Evolutionary conservation across 2,113 vertebrate genomes (phyloP), one percentile per base, ranked within the genome.

Genomic region (Mesembrinibis cayennensis): DNA sequence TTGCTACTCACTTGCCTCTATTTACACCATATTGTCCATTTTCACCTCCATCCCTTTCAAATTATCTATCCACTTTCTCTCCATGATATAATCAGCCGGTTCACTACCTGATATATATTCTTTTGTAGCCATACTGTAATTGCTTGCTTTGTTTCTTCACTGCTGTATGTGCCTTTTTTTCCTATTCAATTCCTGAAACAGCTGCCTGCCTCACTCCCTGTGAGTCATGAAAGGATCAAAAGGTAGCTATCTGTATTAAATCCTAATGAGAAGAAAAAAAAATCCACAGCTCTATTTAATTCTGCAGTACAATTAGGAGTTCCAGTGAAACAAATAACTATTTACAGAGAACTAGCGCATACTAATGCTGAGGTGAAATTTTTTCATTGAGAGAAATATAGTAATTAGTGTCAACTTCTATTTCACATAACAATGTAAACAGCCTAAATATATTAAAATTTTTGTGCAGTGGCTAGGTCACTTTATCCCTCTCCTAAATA

Each of bases 101-200:
- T 82, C 79, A 63, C 90, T 32, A 3, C 42, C 18, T 87, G 83
- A 85, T 30, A 62, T 2, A 87, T 18, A 19, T 10, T 58, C 36
- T 91, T 93, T 52, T 49, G 52, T 74, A 63, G 62, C 40, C n/a
- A 71, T 32, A n/a, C 12, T 50, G 8, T 44, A 95, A 94, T 76
- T 55, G 20, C 32, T 50, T 81, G 21, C 32, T 95, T 94, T 95
- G 50, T 94, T 94, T 94, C 45, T 91, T 89, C 58, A 80, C 65
- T 90, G 47, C 18, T 63, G 10, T 42, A 27, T 26, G 22, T 52
- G 13, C 73, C 20, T 77, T 58, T 76, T 91, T 61, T 47, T 67
- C 50, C 44, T 78, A 59, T 88, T 93, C 56, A 93, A 7, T 38
- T 16, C 32, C 14, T 26, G n/a, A 70, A 93, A 84, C 29, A 91